phyloP scores from a whole-genome alignment of 2,888 invertebrate genomes.

The Dasysyrphus tricinctus region DNA sequence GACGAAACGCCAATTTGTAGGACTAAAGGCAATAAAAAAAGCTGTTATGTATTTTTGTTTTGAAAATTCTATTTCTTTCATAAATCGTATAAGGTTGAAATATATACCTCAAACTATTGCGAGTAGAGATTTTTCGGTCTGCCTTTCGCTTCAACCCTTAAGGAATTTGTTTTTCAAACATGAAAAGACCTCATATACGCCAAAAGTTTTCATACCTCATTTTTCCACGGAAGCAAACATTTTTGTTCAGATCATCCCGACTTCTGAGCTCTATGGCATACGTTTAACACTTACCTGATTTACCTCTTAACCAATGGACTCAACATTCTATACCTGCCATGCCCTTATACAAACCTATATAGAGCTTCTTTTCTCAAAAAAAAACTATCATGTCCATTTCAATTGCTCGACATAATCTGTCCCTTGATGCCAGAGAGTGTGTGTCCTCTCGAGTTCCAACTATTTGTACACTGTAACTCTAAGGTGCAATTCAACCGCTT shows the following conservation, averaged over 20 bases:
- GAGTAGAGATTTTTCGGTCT: too few relatives aligned
- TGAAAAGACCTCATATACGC: too few relatives aligned
- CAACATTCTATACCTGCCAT: not conserved
- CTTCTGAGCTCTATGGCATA: not conserved
- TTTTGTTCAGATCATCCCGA: not conserved
- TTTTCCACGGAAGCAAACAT: not conserved
- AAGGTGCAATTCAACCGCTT: slow-evolving; percentile 41
- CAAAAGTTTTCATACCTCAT: too few relatives aligned
- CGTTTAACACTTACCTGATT: not conserved
- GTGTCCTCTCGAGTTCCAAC: slow-evolving; percentile 45
- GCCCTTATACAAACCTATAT: slow-evolving; percentile 7
- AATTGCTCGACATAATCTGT: slow-evolving; percentile 74
- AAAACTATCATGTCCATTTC: slow-evolving; percentile 67
- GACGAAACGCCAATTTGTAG: too few relatives aligned
- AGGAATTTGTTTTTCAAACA: too few relatives aligned
- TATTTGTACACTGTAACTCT: slow-evolving; percentile 34
- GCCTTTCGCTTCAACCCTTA: too few relatives aligned
- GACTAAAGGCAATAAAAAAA: too few relatives aligned
- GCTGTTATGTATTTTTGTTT: too few relatives aligned
- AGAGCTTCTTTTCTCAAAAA: slow-evolving; percentile 10
- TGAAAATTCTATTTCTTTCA: too few relatives aligned
- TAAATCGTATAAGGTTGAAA: too few relatives aligned
- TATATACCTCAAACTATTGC: too few relatives aligned
- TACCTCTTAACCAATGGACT: slow-evolving; percentile 8
- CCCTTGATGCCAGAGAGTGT: slow-evolving; percentile 25